Conservation (phyloP, 2,797 vertebrate genomes). For the Myotis pilosus region DNA sequence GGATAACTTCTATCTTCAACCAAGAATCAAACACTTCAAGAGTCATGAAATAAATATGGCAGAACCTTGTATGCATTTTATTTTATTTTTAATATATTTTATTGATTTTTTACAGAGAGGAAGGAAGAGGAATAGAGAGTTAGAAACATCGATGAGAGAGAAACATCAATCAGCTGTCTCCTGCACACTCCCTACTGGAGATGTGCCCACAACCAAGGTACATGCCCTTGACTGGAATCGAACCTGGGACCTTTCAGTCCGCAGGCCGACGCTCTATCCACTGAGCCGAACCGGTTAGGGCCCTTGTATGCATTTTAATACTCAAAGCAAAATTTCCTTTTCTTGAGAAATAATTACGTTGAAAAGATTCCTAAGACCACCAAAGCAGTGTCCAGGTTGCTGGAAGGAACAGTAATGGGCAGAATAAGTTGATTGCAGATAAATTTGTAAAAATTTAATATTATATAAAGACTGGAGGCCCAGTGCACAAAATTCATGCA, state of each 20-base stretch:
- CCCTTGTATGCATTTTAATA: slow-evolving; percentile 7
- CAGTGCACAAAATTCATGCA: too few species aligned
- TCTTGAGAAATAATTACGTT: slow-evolving; percentile 53
- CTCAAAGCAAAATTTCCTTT: slow-evolving; percentile 51
- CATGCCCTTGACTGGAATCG: too few species aligned
- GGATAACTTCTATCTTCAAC: slow-evolving; percentile 50
- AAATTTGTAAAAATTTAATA: slow-evolving; percentile 56
- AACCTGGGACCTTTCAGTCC: too few species aligned
- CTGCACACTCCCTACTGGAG: too few species aligned
- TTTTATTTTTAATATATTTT: too few species aligned
- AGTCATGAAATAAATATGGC: slow-evolving; percentile 40
- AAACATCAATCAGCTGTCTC: too few species aligned
- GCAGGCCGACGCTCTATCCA: too few species aligned
- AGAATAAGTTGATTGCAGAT: not conserved
- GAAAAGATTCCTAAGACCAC: slow-evolving; percentile 44
- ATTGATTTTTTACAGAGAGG: too few species aligned
- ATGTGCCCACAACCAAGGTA: too few species aligned
- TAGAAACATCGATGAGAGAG: too few species aligned
- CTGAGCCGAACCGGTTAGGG: too few species aligned
- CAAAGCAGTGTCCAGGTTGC: not conserved
- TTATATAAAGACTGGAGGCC: not conserved
- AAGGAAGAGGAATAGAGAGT: too few species aligned
- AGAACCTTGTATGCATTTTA: slow-evolving; percentile 26
- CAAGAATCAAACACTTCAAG: slow-evolving; percentile 35
- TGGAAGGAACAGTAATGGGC: slow-evolving; percentile 25